Percentiles rank a stretch among this genome's conserved stretches.
phyloP scores from a whole-genome alignment of 2,888 invertebrate species.

The Drosophila paracracens region DNA sequence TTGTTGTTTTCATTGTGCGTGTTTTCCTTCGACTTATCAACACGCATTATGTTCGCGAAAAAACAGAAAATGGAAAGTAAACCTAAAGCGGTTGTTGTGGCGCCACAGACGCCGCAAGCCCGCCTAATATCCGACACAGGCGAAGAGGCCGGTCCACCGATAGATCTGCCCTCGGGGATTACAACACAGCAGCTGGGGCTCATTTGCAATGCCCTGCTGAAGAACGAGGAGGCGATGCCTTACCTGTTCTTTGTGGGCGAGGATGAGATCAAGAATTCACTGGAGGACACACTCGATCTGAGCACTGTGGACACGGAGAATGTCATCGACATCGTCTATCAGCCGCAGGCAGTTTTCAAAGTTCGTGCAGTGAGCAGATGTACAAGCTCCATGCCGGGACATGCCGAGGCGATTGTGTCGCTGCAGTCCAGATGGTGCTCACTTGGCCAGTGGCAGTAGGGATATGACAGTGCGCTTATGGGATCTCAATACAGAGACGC shows the following conservation, averaged over 20 bases:
- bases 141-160: constrained; percentile 92
- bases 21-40: constrained; percentile 18
- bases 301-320: constrained; percentile 91
- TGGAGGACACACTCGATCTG: constrained; percentile 90
- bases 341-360: constrained; percentile 98
- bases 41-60: constrained; percentile 60
- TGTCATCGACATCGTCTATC: constrained; percentile 96
- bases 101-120: constrained; percentile 87
- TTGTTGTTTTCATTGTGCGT: constrained; percentile 37
- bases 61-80: constrained; percentile 56
- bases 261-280: constrained; percentile 91
- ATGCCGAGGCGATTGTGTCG: constrained; percentile 97
- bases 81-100: constrained; percentile 14
- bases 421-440: constrained; percentile 97
- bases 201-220: constrained; percentile 94
- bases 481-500: constrained; percentile 98
- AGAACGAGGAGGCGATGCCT: constrained; percentile 92
- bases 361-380: constrained; percentile 97
- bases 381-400: constrained; percentile 96
- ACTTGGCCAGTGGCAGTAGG: constrained; percentile 98
- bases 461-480: constrained; percentile 99
- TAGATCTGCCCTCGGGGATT: constrained; percentile 93
- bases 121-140: constrained; percentile 95
- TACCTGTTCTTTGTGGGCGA: constrained; percentile 96
- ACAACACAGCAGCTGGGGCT: constrained; percentile 92